These are phyloP conservation scores for Furnarius figulus DNA, from an alignment of 2,113 vertebrate genomes.

Conservation along the genomic window DNA sequence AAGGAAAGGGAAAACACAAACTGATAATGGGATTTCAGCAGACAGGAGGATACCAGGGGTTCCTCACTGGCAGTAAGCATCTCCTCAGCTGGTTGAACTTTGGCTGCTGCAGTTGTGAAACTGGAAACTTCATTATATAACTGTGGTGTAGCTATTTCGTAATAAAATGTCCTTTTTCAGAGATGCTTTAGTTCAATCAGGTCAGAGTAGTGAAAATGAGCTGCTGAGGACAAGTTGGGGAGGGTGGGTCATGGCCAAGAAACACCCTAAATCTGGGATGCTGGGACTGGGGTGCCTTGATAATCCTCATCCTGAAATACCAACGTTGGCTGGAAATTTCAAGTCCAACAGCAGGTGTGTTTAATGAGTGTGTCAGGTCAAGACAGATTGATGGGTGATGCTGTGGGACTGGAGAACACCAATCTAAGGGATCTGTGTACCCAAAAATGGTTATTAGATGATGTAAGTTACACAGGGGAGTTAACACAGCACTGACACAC, in stretches of 20 bases:
- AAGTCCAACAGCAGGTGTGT: neutral
- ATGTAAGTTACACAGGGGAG: too few relatives aligned
- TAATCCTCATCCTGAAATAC: neutral
- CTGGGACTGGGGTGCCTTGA: neutral
- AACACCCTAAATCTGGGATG: neutral
- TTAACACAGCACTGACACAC: neutral
- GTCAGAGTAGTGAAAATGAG: neutral
- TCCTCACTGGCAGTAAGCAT: neutral
- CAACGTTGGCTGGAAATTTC: fast-evolving
- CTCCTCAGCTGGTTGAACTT: neutral
- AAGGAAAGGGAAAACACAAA: neutral
- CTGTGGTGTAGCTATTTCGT: neutral
- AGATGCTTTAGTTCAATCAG: fast-evolving
- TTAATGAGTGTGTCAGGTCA: neutral
- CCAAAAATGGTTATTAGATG: fast-evolving
- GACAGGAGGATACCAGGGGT: neutral
- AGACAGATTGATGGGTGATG: neutral
- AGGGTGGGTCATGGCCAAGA: neutral
- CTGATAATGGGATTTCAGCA: neutral
- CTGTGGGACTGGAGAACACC: neutral
- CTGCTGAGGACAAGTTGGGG: neutral
- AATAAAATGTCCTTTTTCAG: neutral
- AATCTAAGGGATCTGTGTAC: fast-evolving
- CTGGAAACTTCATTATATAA: neutral
- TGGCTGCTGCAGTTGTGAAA: neutral